Evolutionary conservation across 2,888 invertebrate genomes (phyloP), one percentile per base, ranked within the genome.

Genomic region (Cantharis nigra): DNA sequence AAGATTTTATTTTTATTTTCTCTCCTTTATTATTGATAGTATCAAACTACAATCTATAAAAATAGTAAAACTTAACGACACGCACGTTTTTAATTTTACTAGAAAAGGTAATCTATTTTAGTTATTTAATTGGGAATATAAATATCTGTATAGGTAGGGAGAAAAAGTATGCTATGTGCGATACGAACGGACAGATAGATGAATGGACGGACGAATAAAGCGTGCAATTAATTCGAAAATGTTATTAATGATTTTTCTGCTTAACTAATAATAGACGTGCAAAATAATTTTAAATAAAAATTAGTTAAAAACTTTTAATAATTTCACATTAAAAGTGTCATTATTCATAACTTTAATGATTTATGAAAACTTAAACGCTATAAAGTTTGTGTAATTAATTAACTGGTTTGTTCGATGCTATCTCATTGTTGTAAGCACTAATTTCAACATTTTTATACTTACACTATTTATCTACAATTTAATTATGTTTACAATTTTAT

Each of bases 1-100:
- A 81, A 77, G 63, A 72, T 62, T 78, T 65, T 67, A 67, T 67
- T 23, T 67, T 67, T 67, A 23, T 67, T 67, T 67, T 23, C 23
- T 65, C 11, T 65, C 26, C 13, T 65, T 65, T 23, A 67, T 67
- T 67, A 67, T 67, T 23, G 65, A 67, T 67, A 67, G n/a, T 23
- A 67, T 23, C 26, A 20, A 67, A 67, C 26, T 67, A 23, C 20
- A 23, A 23, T 23, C 26, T 23, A 67, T 67, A 26, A 26, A 23
- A 23, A 67, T 23, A 67, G 26, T 23, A 23, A 67, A 67, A 20
- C 13, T 26, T 67, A 13, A 20, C n/a, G 13, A 23, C 65, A 67
- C 65, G 65, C 65, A 26, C 20, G 65, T 67, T n/a, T 33, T 33
- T 23, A n/a, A 67, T 67, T 67, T 20, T 67, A 23, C n/a, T n/a